Evolutionary conservation across 2,888 invertebrate species (phyloP).

Genomic region (Helleia helle): DNA sequence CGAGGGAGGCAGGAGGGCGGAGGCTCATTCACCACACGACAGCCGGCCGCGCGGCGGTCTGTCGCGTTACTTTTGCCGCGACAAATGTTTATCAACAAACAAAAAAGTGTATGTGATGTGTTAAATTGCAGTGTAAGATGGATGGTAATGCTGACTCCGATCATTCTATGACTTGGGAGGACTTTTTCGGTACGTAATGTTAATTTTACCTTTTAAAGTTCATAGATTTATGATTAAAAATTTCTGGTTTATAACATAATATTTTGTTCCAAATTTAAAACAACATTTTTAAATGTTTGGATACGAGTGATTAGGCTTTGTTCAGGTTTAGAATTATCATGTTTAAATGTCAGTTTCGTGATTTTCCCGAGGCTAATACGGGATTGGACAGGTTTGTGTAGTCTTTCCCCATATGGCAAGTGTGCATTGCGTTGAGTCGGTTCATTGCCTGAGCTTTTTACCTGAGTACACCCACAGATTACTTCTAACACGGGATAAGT

Average conservation of each 20-base stretch:
- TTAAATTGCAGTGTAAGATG: no score
- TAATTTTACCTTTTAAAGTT: neutral
- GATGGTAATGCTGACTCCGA: constrained; percentile 77
- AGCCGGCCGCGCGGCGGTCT: constrained; percentile 27
- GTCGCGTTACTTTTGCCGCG: constrained; percentile 29
- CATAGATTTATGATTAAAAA: neutral
- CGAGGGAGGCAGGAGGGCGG: neutral
- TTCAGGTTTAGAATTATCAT: neutral
- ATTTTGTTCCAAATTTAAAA: neutral
- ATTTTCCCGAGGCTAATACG: constrained; percentile 38
- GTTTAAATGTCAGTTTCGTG: constrained; percentile 20
- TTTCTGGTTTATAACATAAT: no score
- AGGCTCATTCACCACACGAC: constrained; percentile 44
- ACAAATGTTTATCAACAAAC: constrained; percentile 56
- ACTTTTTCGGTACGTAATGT: constrained; percentile 77
- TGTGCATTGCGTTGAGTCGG: constrained; percentile 27
- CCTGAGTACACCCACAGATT: constrained; percentile 22
- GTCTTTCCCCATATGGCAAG: constrained; percentile 49
- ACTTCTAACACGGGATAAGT: constrained; percentile 39
- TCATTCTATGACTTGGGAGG: constrained; percentile 82
- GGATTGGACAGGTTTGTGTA: constrained; percentile 45
- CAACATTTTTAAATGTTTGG: neutral
- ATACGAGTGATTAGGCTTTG: neutral
- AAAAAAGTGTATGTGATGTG: constrained; percentile 21
- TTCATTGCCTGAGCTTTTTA: constrained; percentile 34